Conservation (phyloP, 2,797 vertebrate genomes). For the Chaunax sp. region DNA sequence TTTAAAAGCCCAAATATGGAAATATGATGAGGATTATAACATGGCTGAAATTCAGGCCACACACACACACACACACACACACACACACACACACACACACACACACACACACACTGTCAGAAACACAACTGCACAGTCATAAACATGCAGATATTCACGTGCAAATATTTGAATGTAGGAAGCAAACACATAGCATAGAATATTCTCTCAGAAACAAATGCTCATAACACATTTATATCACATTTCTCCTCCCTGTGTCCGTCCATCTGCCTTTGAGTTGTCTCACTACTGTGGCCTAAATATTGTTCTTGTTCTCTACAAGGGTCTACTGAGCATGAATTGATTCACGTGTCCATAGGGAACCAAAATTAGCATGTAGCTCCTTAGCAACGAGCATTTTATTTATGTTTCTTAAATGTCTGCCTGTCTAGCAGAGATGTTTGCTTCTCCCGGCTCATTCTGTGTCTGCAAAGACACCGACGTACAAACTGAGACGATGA, state of each 20-base stretch:
- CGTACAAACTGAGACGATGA: background rate
- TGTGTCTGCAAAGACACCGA: background rate
- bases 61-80: background rate
- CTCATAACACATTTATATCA: conserved; percentile 18
- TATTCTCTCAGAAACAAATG: background rate
- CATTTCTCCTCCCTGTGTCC: background rate
- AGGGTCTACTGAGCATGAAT: background rate
- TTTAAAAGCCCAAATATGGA: conserved; percentile 56
- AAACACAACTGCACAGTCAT: conserved; percentile 5
- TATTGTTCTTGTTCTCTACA: background rate
- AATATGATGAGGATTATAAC: conserved; percentile 67
- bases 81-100: background rate
- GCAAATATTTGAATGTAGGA: conserved; percentile 9
- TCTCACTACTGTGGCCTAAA: background rate
- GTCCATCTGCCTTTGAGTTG: conserved; percentile 25
- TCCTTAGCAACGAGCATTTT: background rate
- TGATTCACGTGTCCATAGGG: background rate
- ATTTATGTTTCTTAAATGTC: conserved; percentile 32
- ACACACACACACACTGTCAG: conserved; percentile 1
- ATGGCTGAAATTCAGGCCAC: conserved; percentile 35
- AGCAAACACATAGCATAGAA: conserved; percentile 6
- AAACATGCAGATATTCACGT: conserved; percentile 18
- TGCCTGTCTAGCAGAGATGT: conserved; percentile 33
- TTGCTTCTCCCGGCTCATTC: background rate
- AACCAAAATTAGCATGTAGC: background rate